Evolutionary conservation across 2,888 invertebrate species (phyloP).

Genomic region (Drosophila multiciliata): DNA sequence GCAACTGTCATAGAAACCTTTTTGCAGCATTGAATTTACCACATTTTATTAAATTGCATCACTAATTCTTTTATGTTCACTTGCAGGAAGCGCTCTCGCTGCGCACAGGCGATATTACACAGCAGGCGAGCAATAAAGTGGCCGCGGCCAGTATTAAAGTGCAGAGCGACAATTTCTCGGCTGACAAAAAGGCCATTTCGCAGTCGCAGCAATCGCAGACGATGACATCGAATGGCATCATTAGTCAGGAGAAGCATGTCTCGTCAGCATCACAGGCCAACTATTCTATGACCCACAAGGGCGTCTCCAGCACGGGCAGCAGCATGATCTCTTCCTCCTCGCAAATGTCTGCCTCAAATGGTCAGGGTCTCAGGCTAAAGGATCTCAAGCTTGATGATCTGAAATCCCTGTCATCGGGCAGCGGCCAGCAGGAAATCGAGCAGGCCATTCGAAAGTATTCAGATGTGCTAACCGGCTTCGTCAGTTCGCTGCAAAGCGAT

Average conservation of each 20-base stretch:
- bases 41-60: background rate
- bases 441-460: constrained; percentile 93
- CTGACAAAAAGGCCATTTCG: constrained; percentile 91
- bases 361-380: constrained; percentile 85
- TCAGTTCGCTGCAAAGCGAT: constrained; percentile 88
- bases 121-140: constrained; percentile 94
- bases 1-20: background rate
- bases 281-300: constrained; percentile 91
- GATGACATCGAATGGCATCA: constrained; percentile 91
- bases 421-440: constrained; percentile 92
- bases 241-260: constrained; percentile 91
- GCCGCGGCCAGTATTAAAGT: constrained; percentile 93
- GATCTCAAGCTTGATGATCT: constrained; percentile 93
- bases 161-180: constrained; percentile 93
- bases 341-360: constrained; percentile 84
- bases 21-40: background rate
- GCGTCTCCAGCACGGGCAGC: constrained; percentile 88
- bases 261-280: constrained; percentile 91
- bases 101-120: constrained; percentile 93
- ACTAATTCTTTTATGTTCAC: constrained; percentile 24
- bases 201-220: constrained; percentile 91
- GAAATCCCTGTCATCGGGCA: constrained; percentile 90
- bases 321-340: constrained; percentile 86
- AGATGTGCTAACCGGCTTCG: constrained; percentile 89
- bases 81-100: constrained; percentile 92